phyloP scores from a whole-genome alignment of 2,113 vertebrate genomes.

The Seriola rivoliana region DNA sequence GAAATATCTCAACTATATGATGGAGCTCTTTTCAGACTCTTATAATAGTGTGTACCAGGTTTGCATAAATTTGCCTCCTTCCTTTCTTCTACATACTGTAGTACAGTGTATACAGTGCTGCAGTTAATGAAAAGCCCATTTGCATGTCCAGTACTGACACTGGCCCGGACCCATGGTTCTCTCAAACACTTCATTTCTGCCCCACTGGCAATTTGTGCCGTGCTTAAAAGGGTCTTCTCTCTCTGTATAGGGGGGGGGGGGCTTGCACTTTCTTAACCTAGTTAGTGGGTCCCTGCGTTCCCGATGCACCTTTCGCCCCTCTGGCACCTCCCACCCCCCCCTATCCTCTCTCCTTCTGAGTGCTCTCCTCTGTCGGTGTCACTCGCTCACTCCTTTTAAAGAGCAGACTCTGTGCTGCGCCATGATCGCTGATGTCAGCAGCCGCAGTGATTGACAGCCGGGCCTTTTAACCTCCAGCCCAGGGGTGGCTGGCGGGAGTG shows the following conservation, averaged over 20 bases:
- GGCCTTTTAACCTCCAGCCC: constrained; percentile 80
- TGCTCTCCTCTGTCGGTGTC: constrained; percentile 77
- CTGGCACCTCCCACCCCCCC: constrained; percentile 37
- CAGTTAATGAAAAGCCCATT: constrained; percentile 79
- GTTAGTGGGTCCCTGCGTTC: constrained; percentile 77
- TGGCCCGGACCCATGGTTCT: constrained; percentile 60
- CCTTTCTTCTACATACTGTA: constrained; percentile 16
- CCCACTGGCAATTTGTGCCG: constrained; percentile 78
- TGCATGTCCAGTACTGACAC: constrained; percentile 69
- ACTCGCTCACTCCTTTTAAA: constrained; percentile 75
- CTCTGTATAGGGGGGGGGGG: background rate
- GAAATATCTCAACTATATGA: background rate
- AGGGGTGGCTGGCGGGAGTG: constrained; percentile 52
- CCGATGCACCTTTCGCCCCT: constrained; percentile 62
- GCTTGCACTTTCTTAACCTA: constrained; percentile 80
- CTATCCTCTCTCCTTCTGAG: constrained; percentile 54
- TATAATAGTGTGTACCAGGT: background rate
- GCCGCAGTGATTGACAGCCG: constrained; percentile 79
- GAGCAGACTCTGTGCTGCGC: constrained; percentile 58
- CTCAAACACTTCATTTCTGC: constrained; percentile 77
- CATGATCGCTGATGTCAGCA: constrained; percentile 84
- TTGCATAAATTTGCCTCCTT: constrained; percentile 21
- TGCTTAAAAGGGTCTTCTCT: constrained; percentile 74
- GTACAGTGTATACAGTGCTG: constrained; percentile 46
- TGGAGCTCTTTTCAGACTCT: background rate